Base-by-base conservation (phyloP, 2,888 invertebrate species). In the Epicampocera succincta region DNA sequence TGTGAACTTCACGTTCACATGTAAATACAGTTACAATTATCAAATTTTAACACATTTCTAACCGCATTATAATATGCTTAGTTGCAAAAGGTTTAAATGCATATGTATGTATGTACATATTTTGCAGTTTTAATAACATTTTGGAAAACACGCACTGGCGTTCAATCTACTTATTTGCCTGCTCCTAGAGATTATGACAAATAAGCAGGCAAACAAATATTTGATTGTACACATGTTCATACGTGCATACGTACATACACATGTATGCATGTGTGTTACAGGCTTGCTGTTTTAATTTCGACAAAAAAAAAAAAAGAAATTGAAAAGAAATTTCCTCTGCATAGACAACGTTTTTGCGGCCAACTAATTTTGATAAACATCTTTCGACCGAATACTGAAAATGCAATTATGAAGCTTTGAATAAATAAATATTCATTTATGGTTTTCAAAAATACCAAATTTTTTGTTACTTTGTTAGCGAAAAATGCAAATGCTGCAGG, bases 1-100 rank as follows among this genome's bases (percentile, higher is more conserved):
- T 46, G 40, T 40, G 56, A 56, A 56, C 40, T 65, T 40, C n/a
- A 38, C 58, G n/a, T 66, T 3, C 29, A 19, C 3, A 44, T 71
- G 71, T 33, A 38, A 63, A 54, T 46, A 25, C 38, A 46, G 19
- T 56, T 69, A 38, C 69, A 74, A 71, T 82, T 78, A 78, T 82
- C 78, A 69, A 71, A 75, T 82, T 78, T 69, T 60, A 74, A 75
- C 74, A 82, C 82, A 78, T 73, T 78, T 52, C 66, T 46, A 78
- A 73, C 78, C 66, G 40, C 66, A 65, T 21, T 46, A 65, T 72
- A 50, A 65, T 58, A 72, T 58, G 58, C 58, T 58, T 56, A 76
- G 60, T 21, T 77, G 40, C 42, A 38, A 3, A 1, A 54, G 44
- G 12, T 25, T 73, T 42, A 52, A 52, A 73, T 33, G 9, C 9